Evolutionary conservation across 2,888 invertebrate species (phyloP).

Genomic region (Malthinus flaveolus): DNA sequence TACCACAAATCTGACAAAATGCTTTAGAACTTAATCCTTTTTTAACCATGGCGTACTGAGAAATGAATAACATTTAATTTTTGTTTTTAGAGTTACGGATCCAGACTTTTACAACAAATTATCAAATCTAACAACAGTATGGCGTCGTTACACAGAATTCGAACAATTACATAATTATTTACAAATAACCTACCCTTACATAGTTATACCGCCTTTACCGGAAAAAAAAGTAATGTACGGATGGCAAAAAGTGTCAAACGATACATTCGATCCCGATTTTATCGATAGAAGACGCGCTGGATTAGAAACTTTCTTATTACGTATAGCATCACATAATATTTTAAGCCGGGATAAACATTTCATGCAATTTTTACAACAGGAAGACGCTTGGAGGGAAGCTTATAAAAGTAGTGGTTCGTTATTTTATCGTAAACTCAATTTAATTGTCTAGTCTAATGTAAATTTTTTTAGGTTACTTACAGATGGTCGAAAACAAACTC

Average conservation of each 20-base stretch:
- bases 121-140: conserved; percentile 68
- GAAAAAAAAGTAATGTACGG: conserved; percentile 77
- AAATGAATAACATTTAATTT: background rate
- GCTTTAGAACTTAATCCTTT: too few species aligned
- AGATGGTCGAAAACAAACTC: conserved; percentile 78
- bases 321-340: conserved; percentile 75
- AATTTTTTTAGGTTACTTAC: conserved; percentile 64
- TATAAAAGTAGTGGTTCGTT: conserved; percentile 70
- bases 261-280: conserved; percentile 83
- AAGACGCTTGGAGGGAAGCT: conserved; percentile 78
- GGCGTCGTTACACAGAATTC: conserved; percentile 84
- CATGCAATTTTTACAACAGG: conserved; percentile 76
- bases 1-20: too few species aligned
- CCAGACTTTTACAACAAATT: conserved; percentile 62
- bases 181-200: conserved; percentile 76
- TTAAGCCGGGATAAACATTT: conserved; percentile 77
- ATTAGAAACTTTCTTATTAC: conserved; percentile 76
- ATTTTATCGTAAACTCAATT: too few species aligned
- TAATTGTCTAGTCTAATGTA: background rate
- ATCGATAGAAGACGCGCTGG: conserved; percentile 81
- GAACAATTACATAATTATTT: conserved; percentile 78
- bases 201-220: conserved; percentile 79
- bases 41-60: too few species aligned
- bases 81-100: conserved; percentile 64
- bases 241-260: conserved; percentile 76